Evolutionary conservation across 2,888 invertebrate genomes (phyloP).

Genomic region (Pseudolycoriella hygida): DNA sequence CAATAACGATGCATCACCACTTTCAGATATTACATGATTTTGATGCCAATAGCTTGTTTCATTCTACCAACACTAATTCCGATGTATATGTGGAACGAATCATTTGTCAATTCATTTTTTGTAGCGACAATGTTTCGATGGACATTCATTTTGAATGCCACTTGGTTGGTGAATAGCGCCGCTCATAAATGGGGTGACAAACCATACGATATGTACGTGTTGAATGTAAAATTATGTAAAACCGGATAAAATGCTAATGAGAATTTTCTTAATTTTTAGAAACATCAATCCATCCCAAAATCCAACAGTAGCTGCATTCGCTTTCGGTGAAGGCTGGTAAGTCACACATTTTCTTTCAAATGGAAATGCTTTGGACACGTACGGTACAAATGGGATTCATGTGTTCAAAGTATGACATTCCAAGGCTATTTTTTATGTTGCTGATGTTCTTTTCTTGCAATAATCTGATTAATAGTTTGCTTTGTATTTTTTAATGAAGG

Average conservation of each 20-base stretch:
- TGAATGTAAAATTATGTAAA: no score
- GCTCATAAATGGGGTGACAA: conserved; percentile 67
- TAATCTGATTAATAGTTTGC: no score
- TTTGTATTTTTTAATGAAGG: no score
- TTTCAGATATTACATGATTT: conserved; percentile 41
- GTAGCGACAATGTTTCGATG: conserved; percentile 60
- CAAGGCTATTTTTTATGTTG: no score
- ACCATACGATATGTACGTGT: conserved; percentile 53
- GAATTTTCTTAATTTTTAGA: no score
- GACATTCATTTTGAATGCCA: conserved; percentile 61
- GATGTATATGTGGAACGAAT: conserved; percentile 62
- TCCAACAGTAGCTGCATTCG: conserved; percentile 38
- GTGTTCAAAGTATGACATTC: no score
- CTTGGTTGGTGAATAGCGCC: conserved; percentile 81
- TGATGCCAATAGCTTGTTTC: conserved; percentile 65
- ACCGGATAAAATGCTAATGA: no score
- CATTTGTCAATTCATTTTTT: conserved; percentile 44
- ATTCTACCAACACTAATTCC: conserved; percentile 58
- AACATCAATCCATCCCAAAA: conserved; percentile 50
- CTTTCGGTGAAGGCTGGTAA: conserved; percentile 63
- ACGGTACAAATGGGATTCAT: no score
- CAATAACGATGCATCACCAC: no score
- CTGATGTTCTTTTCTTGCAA: no score
- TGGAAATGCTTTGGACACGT: no score
- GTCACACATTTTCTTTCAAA: no score